Evolutionary conservation across 2,113 vertebrate species (phyloP), one percentile per base, ranked within the genome.

Genomic region (Pterocles orientalis): DNA sequence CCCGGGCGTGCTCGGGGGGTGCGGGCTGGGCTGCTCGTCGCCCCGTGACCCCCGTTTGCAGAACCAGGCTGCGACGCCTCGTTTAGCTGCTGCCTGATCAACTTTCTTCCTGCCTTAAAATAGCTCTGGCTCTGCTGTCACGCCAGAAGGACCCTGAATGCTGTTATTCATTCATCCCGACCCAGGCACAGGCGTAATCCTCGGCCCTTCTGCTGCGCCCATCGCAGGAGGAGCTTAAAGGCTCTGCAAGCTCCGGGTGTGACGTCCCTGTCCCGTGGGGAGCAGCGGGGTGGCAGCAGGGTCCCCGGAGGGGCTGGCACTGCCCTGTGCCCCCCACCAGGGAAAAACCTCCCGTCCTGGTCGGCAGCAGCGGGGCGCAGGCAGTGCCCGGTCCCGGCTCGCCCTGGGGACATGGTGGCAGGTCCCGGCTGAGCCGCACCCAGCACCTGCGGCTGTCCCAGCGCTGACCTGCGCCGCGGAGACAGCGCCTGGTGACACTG

Each of bases 221-320:
- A 36, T 72, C 48, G 3, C 95, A 50, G 83, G 84, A 95, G 69
- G 41, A 80, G 94, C 92, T 92, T 92, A 90, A 94, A 82, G 87
- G 90, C 92, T 94, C 77, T 58, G 83, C 39, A 6, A 18, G 93
- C 77, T 68, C 72, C 18, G 21, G 68, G 6, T 4, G 41, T 0
- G 41, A 0, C 2, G 81, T 86, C 76, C 91, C 61, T 2, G 0
- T 61, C 25, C 60, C 51, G 1, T 5, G 7, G 47, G 31, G 72
- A 90, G 57, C 19, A 3, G 82, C 1, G 4, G 54, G 72, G 68
- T 1, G 1, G 56, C 54, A 34, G 62, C n/a, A 28, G 64, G 73
- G 54, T 53, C 82, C 23, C 41, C 14, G 14, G 4, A 12, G 77
- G 10, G 50, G 60, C 54, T 16, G 48, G 60, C 39, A 29, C 45